phyloP scores from a whole-genome alignment of 53 echinoderm and acorn worm genomes.

The Hippasteria phrygiana region DNA sequence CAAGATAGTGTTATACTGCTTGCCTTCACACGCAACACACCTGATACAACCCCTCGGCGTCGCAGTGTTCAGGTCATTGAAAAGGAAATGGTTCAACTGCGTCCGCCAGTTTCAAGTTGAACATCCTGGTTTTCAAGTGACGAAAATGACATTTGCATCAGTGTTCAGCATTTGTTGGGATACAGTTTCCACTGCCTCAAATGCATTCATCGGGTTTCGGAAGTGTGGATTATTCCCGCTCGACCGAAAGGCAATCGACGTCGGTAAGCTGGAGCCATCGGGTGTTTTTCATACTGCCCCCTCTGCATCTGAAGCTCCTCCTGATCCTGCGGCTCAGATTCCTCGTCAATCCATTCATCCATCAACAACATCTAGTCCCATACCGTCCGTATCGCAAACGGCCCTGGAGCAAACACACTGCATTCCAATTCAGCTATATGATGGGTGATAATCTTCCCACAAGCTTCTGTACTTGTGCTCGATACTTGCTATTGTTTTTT shows the following conservation, averaged over 20 bases:
- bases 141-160: conserved; percentile 56
- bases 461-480: too few species aligned
- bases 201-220: too few species aligned
- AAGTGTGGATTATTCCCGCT: conserved; percentile 54
- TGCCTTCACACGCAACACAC: conserved; percentile 69
- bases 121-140: conserved; percentile 57
- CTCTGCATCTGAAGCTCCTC: too few species aligned
- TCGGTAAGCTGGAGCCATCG: conserved; percentile 57
- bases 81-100: conserved; percentile 38
- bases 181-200: background rate
- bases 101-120: conserved; percentile 32
- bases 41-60: conserved; percentile 70
- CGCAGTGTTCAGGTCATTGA: conserved; percentile 56
- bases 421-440: too few species aligned
- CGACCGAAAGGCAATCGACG: conserved; percentile 41
- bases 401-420: too few species aligned
- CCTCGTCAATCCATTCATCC: too few species aligned
- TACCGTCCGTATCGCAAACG: too few species aligned
- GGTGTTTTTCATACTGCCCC: too few species aligned
- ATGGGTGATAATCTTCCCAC: too few species aligned
- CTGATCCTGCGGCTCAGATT: too few species aligned
- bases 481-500: too few species aligned
- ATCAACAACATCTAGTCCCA: too few species aligned
- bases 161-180: conserved; percentile 59
- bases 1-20: conserved; percentile 57